A percentile compares a stretch with the other conserved stretches of the same genome.
These are phyloP conservation scores for Crenichthys baileyi DNA, from an alignment of 2,797 vertebrate species.

Conservation along the genomic window DNA sequence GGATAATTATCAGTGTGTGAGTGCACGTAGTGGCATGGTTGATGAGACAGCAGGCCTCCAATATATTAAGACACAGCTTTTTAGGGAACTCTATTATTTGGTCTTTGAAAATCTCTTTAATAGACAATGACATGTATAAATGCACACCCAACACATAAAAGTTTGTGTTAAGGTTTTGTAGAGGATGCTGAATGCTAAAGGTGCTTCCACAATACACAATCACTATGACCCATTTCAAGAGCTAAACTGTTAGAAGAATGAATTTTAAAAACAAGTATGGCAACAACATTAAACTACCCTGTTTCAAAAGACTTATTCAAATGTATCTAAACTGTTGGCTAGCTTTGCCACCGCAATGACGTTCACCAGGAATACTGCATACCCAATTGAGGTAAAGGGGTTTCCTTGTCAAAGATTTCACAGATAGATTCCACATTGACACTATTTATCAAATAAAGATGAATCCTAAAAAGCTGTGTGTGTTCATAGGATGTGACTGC, in stretches of 20 bases:
- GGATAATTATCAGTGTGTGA: slow-evolving; percentile 68
- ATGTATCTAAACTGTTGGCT: background rate
- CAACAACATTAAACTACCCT: background rate
- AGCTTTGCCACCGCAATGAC: background rate
- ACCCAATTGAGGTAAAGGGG: too few species aligned
- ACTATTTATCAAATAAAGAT: too few species aligned
- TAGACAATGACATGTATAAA: background rate
- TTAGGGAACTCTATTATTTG: slow-evolving; percentile 15
- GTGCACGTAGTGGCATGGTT: slow-evolving; percentile 35
- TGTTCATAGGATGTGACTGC: background rate
- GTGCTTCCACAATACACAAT: background rate
- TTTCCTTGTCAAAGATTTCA: too few species aligned
- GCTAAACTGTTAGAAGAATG: background rate
- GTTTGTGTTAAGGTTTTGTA: background rate
- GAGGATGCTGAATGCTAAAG: background rate
- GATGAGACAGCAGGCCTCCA: slow-evolving; percentile 47
- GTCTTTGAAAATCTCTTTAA: slow-evolving; percentile 11
- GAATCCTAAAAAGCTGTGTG: background rate
- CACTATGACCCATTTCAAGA: background rate
- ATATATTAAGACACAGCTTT: slow-evolving; percentile 39
- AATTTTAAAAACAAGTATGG: background rate
- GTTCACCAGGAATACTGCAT: too few species aligned
- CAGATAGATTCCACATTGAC: too few species aligned
- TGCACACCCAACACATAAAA: background rate
- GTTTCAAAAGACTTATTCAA: background rate